These are phyloP conservation scores for Astreopora myriophthalma DNA, from an alignment of 64 coral and sea anemone genomes.

Conservation along the genomic window DNA sequence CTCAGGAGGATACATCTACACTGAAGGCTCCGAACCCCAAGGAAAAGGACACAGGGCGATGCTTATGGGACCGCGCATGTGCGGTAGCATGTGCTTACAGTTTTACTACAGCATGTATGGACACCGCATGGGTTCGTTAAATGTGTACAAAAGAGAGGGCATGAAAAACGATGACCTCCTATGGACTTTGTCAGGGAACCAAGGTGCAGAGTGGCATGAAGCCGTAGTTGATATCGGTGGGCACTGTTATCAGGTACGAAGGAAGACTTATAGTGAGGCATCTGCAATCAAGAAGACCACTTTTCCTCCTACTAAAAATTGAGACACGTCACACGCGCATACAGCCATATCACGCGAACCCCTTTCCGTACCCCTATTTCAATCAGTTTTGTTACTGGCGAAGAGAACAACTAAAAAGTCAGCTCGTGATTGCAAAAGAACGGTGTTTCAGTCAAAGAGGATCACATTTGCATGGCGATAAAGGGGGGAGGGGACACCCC, in stretches of 20 bases:
- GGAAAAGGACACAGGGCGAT: not conserved
- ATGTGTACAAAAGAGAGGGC: conserved; percentile 79
- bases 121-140: conserved; percentile 31
- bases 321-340: no score
- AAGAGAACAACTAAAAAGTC: no score
- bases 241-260: conserved; percentile 82
- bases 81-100: conserved; percentile 75
- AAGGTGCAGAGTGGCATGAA: conserved; percentile 81
- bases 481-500: no score
- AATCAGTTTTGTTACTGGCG: no score
- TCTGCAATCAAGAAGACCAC: no score
- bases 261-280: not conserved
- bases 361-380: no score
- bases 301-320: no score
- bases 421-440: no score
- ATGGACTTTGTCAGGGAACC: conserved; percentile 70
- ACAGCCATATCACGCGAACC: no score
- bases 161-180: conserved; percentile 62
- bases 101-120: conserved; percentile 87
- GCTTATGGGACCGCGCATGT: conserved; percentile 76
- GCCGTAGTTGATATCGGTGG: conserved; percentile 78
- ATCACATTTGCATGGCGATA: no score
- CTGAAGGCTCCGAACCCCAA: conserved; percentile 44
- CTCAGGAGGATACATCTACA: conserved; percentile 74
- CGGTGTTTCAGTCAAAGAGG: no score